These are phyloP conservation scores for Vulpes vulpes DNA, from an alignment of 2,113 vertebrate species.

Conservation along the genomic window DNA sequence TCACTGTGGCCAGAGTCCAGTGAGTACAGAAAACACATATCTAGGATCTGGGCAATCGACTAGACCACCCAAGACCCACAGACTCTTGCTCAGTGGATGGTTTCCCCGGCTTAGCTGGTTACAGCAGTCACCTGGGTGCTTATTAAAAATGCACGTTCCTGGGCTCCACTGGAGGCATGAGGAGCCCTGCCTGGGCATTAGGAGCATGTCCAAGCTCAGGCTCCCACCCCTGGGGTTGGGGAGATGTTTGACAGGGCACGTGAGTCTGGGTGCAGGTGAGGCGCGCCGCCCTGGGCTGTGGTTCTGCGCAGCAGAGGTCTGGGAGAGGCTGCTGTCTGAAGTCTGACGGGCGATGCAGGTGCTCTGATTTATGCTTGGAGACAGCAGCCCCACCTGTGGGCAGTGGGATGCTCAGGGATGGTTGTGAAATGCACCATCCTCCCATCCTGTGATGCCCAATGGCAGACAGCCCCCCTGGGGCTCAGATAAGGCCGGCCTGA, in stretches of 20 bases:
- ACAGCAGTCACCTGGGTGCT: not conserved
- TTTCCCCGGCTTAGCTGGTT: not conserved
- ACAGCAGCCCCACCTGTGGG: rapidly evolving
- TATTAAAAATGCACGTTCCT: not conserved
- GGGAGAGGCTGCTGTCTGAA: not conserved
- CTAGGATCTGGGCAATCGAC: not conserved
- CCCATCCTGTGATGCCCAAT: not conserved
- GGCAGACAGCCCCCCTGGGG: not conserved
- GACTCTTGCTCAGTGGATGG: not conserved
- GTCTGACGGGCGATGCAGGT: not conserved
- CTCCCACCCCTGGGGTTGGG: not conserved
- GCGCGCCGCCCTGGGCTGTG: not conserved
- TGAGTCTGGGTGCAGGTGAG: not conserved
- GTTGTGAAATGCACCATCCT: not conserved
- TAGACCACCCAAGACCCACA: not conserved
- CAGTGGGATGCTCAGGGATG: not conserved
- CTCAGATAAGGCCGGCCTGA: not conserved
- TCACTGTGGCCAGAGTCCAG: not conserved
- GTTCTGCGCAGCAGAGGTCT: not conserved
- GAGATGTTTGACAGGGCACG: not conserved
- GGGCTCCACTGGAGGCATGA: not conserved
- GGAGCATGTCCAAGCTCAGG: not conserved
- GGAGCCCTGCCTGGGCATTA: rapidly evolving
- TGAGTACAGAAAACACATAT: not conserved
- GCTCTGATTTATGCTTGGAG: not conserved